Base-by-base conservation (phyloP, 2,797 vertebrate genomes). In the Ctenopoma multispine region DNA sequence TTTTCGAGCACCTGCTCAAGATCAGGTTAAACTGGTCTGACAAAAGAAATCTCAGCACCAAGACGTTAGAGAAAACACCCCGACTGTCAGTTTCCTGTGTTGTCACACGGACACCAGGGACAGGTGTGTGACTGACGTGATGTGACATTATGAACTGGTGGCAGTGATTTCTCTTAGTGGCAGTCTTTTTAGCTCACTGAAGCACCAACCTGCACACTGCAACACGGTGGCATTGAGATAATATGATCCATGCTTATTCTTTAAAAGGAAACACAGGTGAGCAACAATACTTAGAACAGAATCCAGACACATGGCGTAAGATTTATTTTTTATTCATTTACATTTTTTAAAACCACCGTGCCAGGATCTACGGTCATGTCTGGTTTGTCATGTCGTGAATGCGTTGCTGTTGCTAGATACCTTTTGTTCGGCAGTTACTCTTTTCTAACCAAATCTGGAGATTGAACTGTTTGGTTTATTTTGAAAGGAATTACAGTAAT, bases 1-100 rank as follows among this genome's bases (percentile, higher is more conserved):
- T 64, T 73, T 49, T 44, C 15, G 18, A 63, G 12, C 36, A 43
- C 20, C 24, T 63, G 54, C 49, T 62, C 21, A 10, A 6, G 60
- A 91, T 58, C 93, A 62, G 84, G 93, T 90, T 54, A 8, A 75
- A 91, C 93, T 53, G 80, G 93, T 92, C 68, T 3, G 47, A 74
- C 69, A 29, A 67, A 56, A 21, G 3, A 48, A 77, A 77, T 85
- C 80, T 76, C 43, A 61, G 77, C 66, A 88, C 76, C 72, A 85
- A 83, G 81, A 79, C 44, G 40, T 68, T 81, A 34, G 29, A 63
- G 62, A 72, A 72, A 86, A 87, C 90, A 69, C 75, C 72, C 34
- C 69, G 38, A 46, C 51, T 27, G 44, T 53, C 46, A 63, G 59
- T 77, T 77, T 48, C 61, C 54, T 46, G 72, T 68, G 70, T 50